Base-by-base conservation (phyloP, 2,797 vertebrate genomes). In the Urosaurus nigricauda region DNA sequence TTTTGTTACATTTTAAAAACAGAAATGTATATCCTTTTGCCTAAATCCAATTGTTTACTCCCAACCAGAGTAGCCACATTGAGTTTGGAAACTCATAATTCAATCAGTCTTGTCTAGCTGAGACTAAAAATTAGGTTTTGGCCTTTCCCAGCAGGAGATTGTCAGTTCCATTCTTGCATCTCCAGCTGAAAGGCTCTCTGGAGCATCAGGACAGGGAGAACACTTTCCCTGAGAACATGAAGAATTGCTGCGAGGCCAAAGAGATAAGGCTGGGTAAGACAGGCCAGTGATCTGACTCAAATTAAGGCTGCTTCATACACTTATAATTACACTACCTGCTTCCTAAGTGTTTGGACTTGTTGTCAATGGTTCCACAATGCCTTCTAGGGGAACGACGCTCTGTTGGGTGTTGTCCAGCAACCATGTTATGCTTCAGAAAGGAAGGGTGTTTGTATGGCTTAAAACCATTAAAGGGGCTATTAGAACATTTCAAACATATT, bases 351-450 rank as follows among this genome's bases (percentile, higher is more conserved):
- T 89, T 81, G 89, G 60, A 21, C 65, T 92, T 79, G 88, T 92
- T 88, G 94, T 93, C 90, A n/a, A 91, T 87, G 88, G 53, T 73
- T 93, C 92, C 89, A 85, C 77, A 77, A 40, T 35, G 84, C 75
- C 86, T 93, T 73, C 79, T 86, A 93, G 88, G 11, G 92, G 35
- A 89, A 92, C 32, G 87, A 84, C 86, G n/a, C 84, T 84, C 21
- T 6, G 14, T 87, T 71, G 51, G 2, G 0, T 75, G 96, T 97
- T 96, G 96, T 95, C 96, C 86, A 93, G 97, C 97, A 98, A 97
- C 97, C 88, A 26, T 0, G 0, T 88, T 87, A 91, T 88, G 92
- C 92, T 92, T 82, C 35, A 0, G 89, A 92, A 88, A 91, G 87
- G 84, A 93, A 91, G 93, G 90, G 90, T 88, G 91, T 94, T 94